Base-by-base conservation (phyloP, 2,888 invertebrate genomes). In the Lottia gigantea region DNA sequence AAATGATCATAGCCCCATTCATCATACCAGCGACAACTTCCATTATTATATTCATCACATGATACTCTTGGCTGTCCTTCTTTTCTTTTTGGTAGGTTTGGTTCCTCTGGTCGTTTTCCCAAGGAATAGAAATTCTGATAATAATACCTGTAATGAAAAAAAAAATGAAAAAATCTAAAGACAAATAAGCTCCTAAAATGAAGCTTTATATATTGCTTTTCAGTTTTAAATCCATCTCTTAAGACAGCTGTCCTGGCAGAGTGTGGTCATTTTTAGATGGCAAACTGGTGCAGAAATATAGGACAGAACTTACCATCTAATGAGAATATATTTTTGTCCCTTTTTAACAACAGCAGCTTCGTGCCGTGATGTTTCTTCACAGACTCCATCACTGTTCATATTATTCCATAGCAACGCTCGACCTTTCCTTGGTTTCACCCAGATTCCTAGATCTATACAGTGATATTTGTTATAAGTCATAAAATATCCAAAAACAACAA, bases 21-120 rank as follows among this genome's bases (percentile, higher is more conserved):
- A 64, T 86, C 87, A 67, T 86, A 86, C 85, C 85, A 85, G 0
- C 86, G 76, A 71, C 87, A 87, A 70, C 85, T 84, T 4, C 86
- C 86, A 45, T 82, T 78, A 45, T 83, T 83, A 70, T 82, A 86
- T 66, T 85, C 84, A 70, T 87, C 87, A 79, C 87, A 87, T 26
- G 81, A 81, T 11, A 87, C 87, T 23, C 81, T 74, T 15, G 85
- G 80, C 45, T 80, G 80, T 6, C 78, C 81, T 0, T 76, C 65
- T 16, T 73, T 70, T 47, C 85, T 75, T 19, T 63, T 64, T 3
- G 87, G 87, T 12, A 85, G 67, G 11, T 74, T 66, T 12, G 86
- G 85, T 64, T 83, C 82, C n/a, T 83, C 82, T 8, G 83, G 83
- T 16, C 87, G 77, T 70, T 83, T 83, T 31, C 87, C 87, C n/a